Evolutionary conservation across 2,888 invertebrate species (phyloP).

Genomic region (Rhagium mordax): DNA sequence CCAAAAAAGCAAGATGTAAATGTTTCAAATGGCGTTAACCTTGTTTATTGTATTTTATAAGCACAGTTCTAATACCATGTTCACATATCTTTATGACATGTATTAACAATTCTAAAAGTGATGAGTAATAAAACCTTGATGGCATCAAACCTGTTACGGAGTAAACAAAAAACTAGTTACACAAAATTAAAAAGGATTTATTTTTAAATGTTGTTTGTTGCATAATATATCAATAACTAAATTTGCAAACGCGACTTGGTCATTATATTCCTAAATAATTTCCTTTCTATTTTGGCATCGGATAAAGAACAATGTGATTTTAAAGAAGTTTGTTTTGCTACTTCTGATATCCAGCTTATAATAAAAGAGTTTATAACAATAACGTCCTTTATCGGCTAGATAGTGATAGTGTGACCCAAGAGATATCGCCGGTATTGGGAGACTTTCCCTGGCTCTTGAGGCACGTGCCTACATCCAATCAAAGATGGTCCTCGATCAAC

Average conservation of each 20-base stretch:
- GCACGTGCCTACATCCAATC: constrained; percentile 30
- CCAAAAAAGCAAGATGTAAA: too few relatives aligned
- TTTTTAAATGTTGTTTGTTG: not conserved
- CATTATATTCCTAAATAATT: not conserved
- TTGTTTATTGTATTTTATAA: not conserved
- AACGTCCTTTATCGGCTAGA: not conserved
- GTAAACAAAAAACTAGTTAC: constrained; percentile 2
- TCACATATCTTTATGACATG: not conserved
- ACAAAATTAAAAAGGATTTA: not conserved
- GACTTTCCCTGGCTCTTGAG: not conserved
- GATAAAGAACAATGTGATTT: not conserved
- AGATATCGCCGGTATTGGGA: not conserved
- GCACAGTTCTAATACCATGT: not conserved
- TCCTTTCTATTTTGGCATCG: not conserved
- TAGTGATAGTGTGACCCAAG: not conserved
- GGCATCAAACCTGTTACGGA: constrained; percentile 7
- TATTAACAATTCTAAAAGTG: constrained; percentile 7
- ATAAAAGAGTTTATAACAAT: not conserved
- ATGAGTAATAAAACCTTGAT: constrained; percentile 19
- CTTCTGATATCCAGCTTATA: too few relatives aligned
- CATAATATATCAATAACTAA: not conserved
- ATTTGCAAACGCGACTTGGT: too few relatives aligned
- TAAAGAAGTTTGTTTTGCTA: too few relatives aligned
- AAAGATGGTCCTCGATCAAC: constrained; percentile 13
- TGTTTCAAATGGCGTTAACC: constrained; percentile 2